Conservation (phyloP, 1,140 invertebrate species). For the Oedothorax gibbosus region DNA sequence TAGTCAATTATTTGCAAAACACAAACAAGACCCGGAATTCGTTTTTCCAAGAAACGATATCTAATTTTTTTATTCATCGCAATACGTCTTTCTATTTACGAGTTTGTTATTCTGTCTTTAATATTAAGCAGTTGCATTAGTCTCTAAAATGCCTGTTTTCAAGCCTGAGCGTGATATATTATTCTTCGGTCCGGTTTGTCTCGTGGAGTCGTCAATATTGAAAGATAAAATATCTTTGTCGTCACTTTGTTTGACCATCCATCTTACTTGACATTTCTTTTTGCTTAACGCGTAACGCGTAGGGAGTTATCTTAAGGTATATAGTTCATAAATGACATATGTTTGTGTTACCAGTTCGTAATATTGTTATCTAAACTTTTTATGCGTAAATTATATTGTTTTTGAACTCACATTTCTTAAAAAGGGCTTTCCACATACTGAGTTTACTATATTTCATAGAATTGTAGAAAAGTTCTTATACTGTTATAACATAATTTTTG, state of each 20-base stretch:
- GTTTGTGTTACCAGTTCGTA: too few species aligned
- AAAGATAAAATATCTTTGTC: conserved; percentile 51
- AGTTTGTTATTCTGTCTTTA: conserved; percentile 54
- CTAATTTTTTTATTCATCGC: too few species aligned
- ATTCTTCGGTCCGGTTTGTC: conserved; percentile 38
- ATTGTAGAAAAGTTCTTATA: too few species aligned
- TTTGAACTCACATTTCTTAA: too few species aligned
- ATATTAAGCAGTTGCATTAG: conserved; percentile 54
- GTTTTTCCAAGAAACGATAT: too few species aligned
- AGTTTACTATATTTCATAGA: too few species aligned
- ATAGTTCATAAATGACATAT: too few species aligned
- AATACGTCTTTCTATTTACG: conserved; percentile 9
- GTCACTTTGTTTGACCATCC: conserved; percentile 54
- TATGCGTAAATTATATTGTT: too few species aligned
- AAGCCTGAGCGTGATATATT: conserved; percentile 11
- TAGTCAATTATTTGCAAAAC: conserved; percentile 20
- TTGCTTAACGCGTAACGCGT: not conserved
- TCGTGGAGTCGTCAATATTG: conserved; percentile 49
- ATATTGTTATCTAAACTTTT: too few species aligned
- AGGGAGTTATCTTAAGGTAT: too few species aligned
- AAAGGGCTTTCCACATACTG: too few species aligned
- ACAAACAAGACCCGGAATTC: conserved; percentile 8
- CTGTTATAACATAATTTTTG: too few species aligned
- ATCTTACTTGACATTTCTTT: conserved; percentile 39
- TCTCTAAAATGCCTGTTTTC: conserved; percentile 14